phyloP scores from a whole-genome alignment of 2,888 invertebrate species.

The Sphecodes monilicornis region DNA sequence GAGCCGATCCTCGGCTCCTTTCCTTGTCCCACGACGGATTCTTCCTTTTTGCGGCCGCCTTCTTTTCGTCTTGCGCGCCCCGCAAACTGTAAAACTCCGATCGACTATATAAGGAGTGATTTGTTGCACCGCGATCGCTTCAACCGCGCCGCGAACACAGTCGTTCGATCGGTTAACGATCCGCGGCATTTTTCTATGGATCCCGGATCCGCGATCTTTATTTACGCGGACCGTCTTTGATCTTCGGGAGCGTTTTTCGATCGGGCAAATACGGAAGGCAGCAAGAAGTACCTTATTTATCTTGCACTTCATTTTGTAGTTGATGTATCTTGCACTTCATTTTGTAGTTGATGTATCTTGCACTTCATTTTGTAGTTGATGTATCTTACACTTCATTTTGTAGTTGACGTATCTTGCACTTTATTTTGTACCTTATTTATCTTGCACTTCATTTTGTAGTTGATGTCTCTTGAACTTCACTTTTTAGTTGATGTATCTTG shows the following conservation, averaged over 20 bases:
- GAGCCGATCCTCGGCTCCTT: slow-evolving; percentile 20
- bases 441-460: no score
- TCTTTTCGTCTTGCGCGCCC: slow-evolving; percentile 52
- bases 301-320: no score
- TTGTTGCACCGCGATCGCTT: slow-evolving; percentile 53
- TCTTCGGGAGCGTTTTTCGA: background rate
- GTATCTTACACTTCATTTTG: no score
- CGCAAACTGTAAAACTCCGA: slow-evolving; percentile 61
- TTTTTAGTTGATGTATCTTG: no score
- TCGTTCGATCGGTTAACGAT: slow-evolving; percentile 47
- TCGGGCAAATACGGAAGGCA: background rate
- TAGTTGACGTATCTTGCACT: no score
- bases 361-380: no score
- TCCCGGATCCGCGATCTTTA: slow-evolving; percentile 17
- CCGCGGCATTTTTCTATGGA: slow-evolving; percentile 16
- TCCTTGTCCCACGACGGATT: slow-evolving; percentile 11
- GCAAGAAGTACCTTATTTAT: no score
- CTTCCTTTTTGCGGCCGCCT: slow-evolving; percentile 45
- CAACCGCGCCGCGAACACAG: slow-evolving; percentile 49
- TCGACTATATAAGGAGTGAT: slow-evolving; percentile 70
- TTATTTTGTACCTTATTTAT: no score
- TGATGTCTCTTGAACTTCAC: no score
- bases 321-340: no score
- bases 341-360: no score
- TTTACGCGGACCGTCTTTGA: slow-evolving; percentile 3